These are phyloP conservation scores for Saguinus imperator DNA, from an alignment of 2,113 vertebrate species.

Conservation along the genomic window DNA sequence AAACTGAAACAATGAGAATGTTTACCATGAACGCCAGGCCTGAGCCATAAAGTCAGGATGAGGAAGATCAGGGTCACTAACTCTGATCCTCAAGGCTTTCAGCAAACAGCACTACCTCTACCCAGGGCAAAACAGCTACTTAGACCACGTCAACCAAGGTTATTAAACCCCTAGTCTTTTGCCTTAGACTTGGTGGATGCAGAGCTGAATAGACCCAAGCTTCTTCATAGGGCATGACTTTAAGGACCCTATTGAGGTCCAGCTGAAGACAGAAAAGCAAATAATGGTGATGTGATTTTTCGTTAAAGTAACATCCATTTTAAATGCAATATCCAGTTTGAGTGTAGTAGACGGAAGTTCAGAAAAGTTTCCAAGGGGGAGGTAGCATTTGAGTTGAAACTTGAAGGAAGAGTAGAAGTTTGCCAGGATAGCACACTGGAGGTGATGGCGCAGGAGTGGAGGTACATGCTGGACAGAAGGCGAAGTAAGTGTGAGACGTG, in stretches of 20 bases:
- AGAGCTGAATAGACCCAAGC: not conserved
- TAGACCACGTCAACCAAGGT: not conserved
- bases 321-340: not conserved
- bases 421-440: not conserved
- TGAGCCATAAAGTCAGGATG: slow-evolving; percentile 35
- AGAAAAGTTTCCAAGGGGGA: not conserved
- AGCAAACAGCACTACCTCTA: not conserved
- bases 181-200: not conserved
- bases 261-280: not conserved
- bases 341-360: not conserved
- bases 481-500: accelerated
- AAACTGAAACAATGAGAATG: slow-evolving; percentile 43
- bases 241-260: not conserved
- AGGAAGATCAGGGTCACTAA: slow-evolving; percentile 22
- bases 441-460: too few species aligned
- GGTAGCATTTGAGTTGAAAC: not conserved
- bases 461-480: too few species aligned
- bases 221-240: not conserved
- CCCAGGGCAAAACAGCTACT: not conserved
- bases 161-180: not conserved
- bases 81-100: not conserved
- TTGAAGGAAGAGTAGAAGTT: not conserved
- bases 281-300: not conserved
- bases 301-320: not conserved
- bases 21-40: slow-evolving; percentile 58